Conservation (phyloP, 2,888 invertebrate genomes). For the Campopleginae sp. region DNA sequence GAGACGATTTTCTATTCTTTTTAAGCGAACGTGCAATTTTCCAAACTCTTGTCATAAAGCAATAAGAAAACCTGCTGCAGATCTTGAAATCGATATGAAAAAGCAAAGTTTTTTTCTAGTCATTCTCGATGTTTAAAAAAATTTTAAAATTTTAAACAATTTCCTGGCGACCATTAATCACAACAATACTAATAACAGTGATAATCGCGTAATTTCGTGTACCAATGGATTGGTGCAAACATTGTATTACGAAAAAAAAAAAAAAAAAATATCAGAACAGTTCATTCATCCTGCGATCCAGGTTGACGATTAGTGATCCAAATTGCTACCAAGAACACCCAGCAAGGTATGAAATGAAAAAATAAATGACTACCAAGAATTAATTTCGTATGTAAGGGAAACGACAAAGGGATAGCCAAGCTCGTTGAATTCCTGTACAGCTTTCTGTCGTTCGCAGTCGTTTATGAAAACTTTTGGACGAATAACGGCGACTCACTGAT, state of each 20-base stretch:
- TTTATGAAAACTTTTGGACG: conserved; percentile 7
- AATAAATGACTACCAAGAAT: neutral
- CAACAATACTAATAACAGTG: too few relatives aligned
- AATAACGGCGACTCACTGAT: neutral
- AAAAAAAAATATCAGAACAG: too few relatives aligned
- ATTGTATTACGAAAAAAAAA: too few relatives aligned
- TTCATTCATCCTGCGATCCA: too few relatives aligned
- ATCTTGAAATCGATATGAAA: neutral
- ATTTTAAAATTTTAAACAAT: too few relatives aligned
- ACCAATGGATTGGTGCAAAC: too few relatives aligned
- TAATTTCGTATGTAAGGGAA: neutral
- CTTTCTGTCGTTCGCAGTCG: neutral
- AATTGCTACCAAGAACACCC: too few relatives aligned
- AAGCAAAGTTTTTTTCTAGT: neutral
- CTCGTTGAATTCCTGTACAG: neutral
- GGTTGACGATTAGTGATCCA: too few relatives aligned
- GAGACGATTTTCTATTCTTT: neutral
- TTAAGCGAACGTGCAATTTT: neutral
- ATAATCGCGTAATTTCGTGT: too few relatives aligned
- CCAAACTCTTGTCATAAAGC: neutral
- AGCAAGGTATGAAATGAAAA: too few relatives aligned
- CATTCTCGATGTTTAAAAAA: conserved; percentile 50
- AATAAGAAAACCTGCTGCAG: neutral
- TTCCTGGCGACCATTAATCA: too few relatives aligned
- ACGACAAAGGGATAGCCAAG: neutral